Conservation (phyloP, 2,888 invertebrate genomes). For the Rhodophaea formosa region DNA sequence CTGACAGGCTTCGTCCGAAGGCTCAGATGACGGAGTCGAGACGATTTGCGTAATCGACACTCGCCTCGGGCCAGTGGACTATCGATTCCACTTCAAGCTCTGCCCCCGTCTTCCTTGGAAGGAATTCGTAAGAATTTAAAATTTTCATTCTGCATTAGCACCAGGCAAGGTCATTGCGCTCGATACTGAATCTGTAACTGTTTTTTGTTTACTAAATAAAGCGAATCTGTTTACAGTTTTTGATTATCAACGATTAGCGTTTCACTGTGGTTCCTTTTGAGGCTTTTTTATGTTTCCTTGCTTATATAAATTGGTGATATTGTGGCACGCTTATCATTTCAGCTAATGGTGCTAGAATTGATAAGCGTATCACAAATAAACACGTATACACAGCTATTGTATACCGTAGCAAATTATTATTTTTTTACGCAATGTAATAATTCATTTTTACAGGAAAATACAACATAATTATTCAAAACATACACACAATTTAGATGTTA, state of each 20-base stretch:
- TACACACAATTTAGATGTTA: no score
- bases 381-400: no score
- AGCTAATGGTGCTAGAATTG: neutral
- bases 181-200: constrained; percentile 12
- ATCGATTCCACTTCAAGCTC: constrained; percentile 10
- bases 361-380: no score
- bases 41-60: constrained; percentile 47
- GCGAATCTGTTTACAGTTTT: constrained; percentile 2
- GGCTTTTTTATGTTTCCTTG: neutral
- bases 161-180: constrained; percentile 18
- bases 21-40: constrained; percentile 49
- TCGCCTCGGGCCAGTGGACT: constrained; percentile 21
- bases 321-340: neutral
- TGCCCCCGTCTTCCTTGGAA: constrained; percentile 11
- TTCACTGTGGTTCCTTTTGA: neutral
- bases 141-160: constrained; percentile 3
- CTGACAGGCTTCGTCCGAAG: constrained; percentile 49
- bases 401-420: no score
- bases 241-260: neutral
- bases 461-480: no score
- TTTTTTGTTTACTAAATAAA: constrained; percentile 8
- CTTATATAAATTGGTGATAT: neutral
- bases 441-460: no score
- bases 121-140: neutral
- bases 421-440: no score